Percentiles rank a stretch among this genome's conserved stretches.
phyloP scores from a whole-genome alignment of 2,888 invertebrate genomes.

The Torymus aiolomorphi region DNA sequence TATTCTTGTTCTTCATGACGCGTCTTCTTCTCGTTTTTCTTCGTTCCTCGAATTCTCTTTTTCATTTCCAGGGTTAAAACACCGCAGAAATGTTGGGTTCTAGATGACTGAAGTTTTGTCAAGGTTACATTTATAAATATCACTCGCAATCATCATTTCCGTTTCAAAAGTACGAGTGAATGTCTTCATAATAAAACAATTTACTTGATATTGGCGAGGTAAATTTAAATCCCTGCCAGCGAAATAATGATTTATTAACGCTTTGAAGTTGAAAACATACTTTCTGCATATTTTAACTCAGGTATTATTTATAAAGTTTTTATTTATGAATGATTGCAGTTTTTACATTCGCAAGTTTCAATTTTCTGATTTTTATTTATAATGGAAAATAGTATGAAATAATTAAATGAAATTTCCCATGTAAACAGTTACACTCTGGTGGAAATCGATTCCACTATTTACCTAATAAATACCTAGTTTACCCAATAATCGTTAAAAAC shows the following conservation, averaged over 20 bases:
- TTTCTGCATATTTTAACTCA: neutral
- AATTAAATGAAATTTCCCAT: too few relatives aligned
- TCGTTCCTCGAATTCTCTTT: conserved; percentile 16
- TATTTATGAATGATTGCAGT: too few relatives aligned
- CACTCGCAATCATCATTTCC: conserved; percentile 39
- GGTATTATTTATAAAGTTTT: neutral
- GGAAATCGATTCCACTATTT: too few relatives aligned
- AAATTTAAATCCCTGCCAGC: conserved; percentile 24
- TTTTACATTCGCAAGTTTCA: too few relatives aligned
- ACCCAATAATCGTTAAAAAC: too few relatives aligned
- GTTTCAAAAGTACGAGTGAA: conserved; percentile 44
- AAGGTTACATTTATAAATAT: conserved; percentile 51
- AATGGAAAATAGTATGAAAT: too few relatives aligned
- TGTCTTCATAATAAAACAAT: conserved; percentile 45
- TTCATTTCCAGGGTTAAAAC: conserved; percentile 27
- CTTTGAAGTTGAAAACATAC: neutral
- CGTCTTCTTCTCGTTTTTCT: conserved; percentile 20
- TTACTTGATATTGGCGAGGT: conserved; percentile 37
- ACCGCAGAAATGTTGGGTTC: conserved; percentile 27
- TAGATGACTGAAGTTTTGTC: conserved; percentile 48
- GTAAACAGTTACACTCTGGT: too few relatives aligned
- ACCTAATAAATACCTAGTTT: too few relatives aligned
- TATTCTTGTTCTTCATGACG: conserved; percentile 11
- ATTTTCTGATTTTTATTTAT: too few relatives aligned
- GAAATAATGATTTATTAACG: conserved; percentile 29